Evolutionary conservation across 2,888 invertebrate species (phyloP).

Genomic region (Thyatira batis): DNA sequence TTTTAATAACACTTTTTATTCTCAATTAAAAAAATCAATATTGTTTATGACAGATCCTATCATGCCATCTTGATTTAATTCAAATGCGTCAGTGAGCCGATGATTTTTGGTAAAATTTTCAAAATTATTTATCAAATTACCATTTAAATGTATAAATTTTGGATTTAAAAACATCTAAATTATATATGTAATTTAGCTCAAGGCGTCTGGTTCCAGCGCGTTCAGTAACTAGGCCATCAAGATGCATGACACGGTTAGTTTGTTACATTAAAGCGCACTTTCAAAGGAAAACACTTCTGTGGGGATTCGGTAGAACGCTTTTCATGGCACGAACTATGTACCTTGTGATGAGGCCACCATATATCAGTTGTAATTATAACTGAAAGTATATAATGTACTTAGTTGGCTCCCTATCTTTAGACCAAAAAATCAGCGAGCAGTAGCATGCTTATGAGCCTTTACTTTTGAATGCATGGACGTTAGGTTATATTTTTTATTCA

Average conservation of each 20-base stretch:
- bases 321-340: neutral
- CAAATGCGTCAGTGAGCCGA: neutral
- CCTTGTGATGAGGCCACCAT: neutral
- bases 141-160: neutral
- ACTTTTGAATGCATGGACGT: too few species aligned
- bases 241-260: constrained; percentile 68
- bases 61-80: neutral
- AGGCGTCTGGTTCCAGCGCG: neutral
- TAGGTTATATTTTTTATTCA: too few species aligned
- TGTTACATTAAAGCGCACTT: neutral
- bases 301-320: neutral
- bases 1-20: too few species aligned
- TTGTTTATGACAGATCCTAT: neutral
- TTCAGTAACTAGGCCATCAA: constrained; percentile 23
- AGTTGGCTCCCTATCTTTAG: too few species aligned
- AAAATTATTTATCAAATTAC: neutral
- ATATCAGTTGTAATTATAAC: neutral
- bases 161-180: neutral
- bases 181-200: constrained; percentile 5
- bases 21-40: neutral
- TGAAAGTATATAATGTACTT: too few species aligned
- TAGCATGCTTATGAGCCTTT: too few species aligned
- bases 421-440: too few species aligned
- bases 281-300: neutral
- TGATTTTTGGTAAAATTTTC: neutral